These are phyloP conservation scores for Valencia hispanica DNA, from an alignment of 2,797 vertebrate species.

Conservation along the genomic window DNA sequence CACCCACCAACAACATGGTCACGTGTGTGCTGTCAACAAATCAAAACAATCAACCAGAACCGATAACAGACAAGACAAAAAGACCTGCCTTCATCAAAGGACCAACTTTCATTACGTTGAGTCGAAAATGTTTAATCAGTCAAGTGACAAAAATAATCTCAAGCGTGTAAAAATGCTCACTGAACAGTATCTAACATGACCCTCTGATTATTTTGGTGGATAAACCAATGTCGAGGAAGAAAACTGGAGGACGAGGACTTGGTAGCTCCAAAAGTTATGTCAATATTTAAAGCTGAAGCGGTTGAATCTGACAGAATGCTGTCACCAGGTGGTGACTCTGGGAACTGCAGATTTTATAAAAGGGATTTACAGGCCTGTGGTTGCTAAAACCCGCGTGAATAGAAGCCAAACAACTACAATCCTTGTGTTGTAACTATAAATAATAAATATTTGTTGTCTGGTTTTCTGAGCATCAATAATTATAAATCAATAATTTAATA, in stretches of 20 bases:
- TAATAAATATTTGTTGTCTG: no score
- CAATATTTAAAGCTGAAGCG: neutral
- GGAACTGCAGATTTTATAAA: neutral
- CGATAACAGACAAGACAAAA: constrained; percentile 10
- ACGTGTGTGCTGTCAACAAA: constrained; percentile 32
- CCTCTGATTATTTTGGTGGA: neutral
- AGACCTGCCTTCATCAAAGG: constrained; percentile 11
- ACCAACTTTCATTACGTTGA: constrained; percentile 7
- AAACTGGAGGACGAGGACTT: no score
- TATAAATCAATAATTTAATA: no score
- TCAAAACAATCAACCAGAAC: constrained; percentile 49
- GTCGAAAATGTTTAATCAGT: neutral
- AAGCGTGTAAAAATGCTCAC: neutral
- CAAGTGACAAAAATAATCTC: neutral
- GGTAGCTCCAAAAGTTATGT: constrained; percentile 6
- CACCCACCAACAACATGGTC: constrained; percentile 74
- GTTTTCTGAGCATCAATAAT: no score
- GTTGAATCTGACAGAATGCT: constrained; percentile 19
- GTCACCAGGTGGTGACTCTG: constrained; percentile 48
- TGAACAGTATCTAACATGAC: neutral
- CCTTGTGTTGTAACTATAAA: no score
- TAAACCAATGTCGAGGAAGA: neutral
- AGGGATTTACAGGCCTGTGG: neutral
- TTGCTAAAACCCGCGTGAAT: neutral
- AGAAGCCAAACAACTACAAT: neutral